phyloP scores from a whole-genome alignment of 1,140 invertebrate genomes.

The Palaemon carinicauda region DNA sequence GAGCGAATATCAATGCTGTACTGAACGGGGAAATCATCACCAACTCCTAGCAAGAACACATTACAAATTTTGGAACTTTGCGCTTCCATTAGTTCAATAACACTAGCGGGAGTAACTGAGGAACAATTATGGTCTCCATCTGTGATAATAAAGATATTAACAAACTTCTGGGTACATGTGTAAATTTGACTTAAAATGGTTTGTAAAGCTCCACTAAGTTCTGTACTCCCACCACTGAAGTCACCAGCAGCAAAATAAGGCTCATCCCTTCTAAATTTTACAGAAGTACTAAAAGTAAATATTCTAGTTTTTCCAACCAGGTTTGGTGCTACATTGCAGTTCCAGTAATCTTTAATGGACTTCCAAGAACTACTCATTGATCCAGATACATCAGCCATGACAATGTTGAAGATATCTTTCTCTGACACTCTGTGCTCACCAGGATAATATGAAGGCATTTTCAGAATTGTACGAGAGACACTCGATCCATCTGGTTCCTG shows the following conservation, averaged over 20 bases:
- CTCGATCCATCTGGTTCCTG: too few species aligned
- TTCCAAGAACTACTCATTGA: conserved; percentile 34
- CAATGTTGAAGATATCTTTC: conserved; percentile 1
- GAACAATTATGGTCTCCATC: conserved; percentile 40
- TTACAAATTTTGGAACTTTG: conserved; percentile 13
- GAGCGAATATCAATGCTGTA: conserved; percentile 51
- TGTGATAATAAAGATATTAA: conserved; percentile 24
- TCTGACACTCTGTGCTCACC: background rate
- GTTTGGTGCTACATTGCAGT: conserved; percentile 9
- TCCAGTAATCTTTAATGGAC: conserved; percentile 11
- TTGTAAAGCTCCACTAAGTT: background rate
- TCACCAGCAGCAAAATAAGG: background rate
- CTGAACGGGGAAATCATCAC: conserved; percentile 33
- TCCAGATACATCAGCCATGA: conserved; percentile 48
- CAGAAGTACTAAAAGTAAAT: background rate
- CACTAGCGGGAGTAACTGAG: background rate
- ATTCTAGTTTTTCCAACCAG: background rate
- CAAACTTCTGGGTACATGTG: background rate
- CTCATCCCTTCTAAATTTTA: background rate
- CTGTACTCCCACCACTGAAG: background rate
- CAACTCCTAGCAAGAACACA: conserved; percentile 41
- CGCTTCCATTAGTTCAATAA: background rate
- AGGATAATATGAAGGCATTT: background rate
- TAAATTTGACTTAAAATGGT: background rate
- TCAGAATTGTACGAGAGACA: too few species aligned